These are phyloP conservation scores for Miniopterus natalensis DNA, from an alignment of 2,113 vertebrate genomes.

Conservation along the genomic window DNA sequence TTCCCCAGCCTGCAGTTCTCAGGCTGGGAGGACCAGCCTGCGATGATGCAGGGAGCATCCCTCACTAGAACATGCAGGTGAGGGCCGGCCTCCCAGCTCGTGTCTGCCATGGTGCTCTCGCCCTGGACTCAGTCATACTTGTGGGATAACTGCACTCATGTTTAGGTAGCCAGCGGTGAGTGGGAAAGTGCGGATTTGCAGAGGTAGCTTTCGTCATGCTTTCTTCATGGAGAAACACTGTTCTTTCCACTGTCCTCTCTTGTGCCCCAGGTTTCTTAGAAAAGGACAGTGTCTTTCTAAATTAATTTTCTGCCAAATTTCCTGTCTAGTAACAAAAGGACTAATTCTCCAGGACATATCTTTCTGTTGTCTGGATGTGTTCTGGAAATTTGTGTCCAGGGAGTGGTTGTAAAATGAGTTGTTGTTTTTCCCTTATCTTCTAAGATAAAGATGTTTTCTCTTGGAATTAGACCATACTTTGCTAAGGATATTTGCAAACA, in stretches of 20 bases:
- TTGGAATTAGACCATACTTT: background rate
- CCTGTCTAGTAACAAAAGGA: background rate
- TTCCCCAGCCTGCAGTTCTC: background rate
- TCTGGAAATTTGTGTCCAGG: background rate
- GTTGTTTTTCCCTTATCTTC: background rate
- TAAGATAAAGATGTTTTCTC: constrained; percentile 4
- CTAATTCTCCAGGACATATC: background rate
- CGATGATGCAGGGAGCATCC: no score
- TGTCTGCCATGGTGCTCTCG: rapidly evolving
- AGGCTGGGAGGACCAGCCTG: background rate
- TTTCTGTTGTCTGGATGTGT: background rate
- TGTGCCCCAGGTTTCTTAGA: background rate
- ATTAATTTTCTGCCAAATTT: constrained; percentile 42
- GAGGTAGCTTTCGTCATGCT: background rate
- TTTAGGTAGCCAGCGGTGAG: background rate
- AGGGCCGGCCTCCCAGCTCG: background rate
- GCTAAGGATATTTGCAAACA: background rate
- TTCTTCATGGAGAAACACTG: background rate
- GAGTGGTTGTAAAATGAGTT: background rate
- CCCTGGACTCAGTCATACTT: rapidly evolving
- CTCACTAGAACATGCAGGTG: background rate
- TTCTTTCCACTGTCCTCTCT: background rate
- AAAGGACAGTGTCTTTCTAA: background rate
- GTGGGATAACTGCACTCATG: background rate
- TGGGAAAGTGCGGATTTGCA: background rate